Evolutionary conservation across 2,797 vertebrate species (phyloP), one percentile per base, ranked within the genome.

Genomic region (Delichon dasypus): DNA sequence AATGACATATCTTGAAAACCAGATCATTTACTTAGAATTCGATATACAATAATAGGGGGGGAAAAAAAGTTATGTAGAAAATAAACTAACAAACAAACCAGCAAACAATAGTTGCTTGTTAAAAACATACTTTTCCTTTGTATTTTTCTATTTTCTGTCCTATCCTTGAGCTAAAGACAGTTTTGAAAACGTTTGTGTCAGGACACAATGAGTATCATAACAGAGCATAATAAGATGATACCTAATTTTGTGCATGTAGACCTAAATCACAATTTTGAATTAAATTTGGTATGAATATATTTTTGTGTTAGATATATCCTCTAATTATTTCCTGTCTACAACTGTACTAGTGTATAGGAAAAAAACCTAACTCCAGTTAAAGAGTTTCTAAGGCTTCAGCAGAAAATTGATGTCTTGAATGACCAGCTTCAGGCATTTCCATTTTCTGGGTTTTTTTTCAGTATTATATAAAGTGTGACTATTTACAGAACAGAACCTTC

Each of bases 311-410:
- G 14, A 45, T 45, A 10, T 22, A 34, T 27, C 10, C 21, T 82
- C 26, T 68, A 54, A 70, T 51, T 88, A 21, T 16, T 62, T 61
- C 64, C 25, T 72, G 74, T 85, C 26, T 36, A 50, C 15, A 61
- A 8, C 1, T 42, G 11, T 42, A 27, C 6, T 50, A 32, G 8
- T 47, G 4, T 25, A 25, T 9, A 50, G 12, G 7, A 11, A 7
- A 50, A 38, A 2, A 0, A 0, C 5, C 8, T 29, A 53, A 53
- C 19, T 54, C 17, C 27, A 25, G 9, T 17, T 38, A 17, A 0
- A 85, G 10, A 73, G 2, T 55, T 87, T 82, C 65, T 36, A 83
- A 80, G 15, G 21, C 54, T 94, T 86, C 66, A 70, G 45, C 20
- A 88, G 67, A 83, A 78, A 81, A 68, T 7, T 42, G 25, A 45